These are phyloP conservation scores for Diorhabda carinulata DNA, from an alignment of 1,140 invertebrate genomes.

Conservation along the genomic window DNA sequence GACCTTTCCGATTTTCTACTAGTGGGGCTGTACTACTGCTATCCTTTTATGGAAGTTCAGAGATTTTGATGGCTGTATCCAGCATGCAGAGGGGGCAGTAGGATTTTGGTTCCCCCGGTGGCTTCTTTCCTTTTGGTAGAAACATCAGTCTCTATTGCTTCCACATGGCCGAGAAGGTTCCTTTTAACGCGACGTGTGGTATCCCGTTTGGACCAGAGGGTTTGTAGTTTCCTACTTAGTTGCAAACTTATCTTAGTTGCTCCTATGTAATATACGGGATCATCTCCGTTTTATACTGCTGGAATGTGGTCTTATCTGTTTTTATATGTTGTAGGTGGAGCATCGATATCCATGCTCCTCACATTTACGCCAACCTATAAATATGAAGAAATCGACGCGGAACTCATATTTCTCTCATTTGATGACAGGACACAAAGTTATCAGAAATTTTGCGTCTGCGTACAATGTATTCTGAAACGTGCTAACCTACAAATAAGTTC, in stretches of 20 bases:
- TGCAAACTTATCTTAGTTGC: no score
- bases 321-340: slow-evolving; percentile 6
- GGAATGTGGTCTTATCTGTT: no score
- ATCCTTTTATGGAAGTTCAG: no score
- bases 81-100: background rate
- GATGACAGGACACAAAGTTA: slow-evolving; percentile 13
- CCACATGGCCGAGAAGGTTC: background rate
- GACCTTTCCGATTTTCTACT: no score
- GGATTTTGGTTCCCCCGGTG: background rate
- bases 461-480: slow-evolving; percentile 23
- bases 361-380: slow-evolving; percentile 20
- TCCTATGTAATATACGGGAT: no score
- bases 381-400: slow-evolving; percentile 12
- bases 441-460: slow-evolving; percentile 20
- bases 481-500: slow-evolving; percentile 21
- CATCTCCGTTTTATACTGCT: no score
- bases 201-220: no score
- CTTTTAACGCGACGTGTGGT: no score
- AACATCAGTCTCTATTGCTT: background rate
- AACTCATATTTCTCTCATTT: slow-evolving; percentile 26
- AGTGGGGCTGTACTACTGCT: no score
- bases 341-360: slow-evolving; percentile 10
- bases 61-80: background rate
- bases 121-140: background rate
- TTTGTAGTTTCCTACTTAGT: no score